A percentile compares a stretch with the other conserved stretches of the same genome.
Conservation (phyloP, 2,113 vertebrate species). For the Sebastes fasciatus region DNA sequence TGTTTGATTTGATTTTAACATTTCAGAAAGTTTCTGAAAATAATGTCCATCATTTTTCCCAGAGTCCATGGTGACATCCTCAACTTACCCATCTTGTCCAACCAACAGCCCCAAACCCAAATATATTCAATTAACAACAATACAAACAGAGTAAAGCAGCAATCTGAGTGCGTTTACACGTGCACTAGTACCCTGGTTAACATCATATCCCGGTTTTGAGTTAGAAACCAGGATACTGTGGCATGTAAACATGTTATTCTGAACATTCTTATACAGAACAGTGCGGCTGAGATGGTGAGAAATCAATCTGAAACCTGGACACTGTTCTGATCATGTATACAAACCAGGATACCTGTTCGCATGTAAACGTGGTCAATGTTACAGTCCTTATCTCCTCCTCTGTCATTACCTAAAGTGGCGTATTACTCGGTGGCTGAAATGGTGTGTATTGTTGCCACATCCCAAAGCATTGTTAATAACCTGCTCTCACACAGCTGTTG, state of each 20-base stretch:
- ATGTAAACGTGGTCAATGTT: not conserved
- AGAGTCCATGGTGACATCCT: not conserved
- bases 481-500: not conserved
- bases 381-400: not conserved
- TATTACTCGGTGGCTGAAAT: not conserved
- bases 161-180: not conserved
- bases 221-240: not conserved
- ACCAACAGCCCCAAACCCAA: not conserved
- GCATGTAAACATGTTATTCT: not conserved
- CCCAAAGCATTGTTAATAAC: not conserved
- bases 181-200: not conserved
- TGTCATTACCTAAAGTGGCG: not conserved
- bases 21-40: not conserved
- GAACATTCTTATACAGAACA: not conserved
- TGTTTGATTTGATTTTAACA: not conserved
- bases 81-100: not conserved
- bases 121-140: too few species aligned
- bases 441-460: not conserved
- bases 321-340: not conserved
- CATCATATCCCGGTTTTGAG: too few species aligned
- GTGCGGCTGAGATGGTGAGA: not conserved
- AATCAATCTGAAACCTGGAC: not conserved
- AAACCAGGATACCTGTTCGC: not conserved
- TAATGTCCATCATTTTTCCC: not conserved
- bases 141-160: not conserved